These are phyloP conservation scores for Nematostella vectensis DNA, from an alignment of 92 coral and sea anemone genomes.

Conservation along the genomic window DNA sequence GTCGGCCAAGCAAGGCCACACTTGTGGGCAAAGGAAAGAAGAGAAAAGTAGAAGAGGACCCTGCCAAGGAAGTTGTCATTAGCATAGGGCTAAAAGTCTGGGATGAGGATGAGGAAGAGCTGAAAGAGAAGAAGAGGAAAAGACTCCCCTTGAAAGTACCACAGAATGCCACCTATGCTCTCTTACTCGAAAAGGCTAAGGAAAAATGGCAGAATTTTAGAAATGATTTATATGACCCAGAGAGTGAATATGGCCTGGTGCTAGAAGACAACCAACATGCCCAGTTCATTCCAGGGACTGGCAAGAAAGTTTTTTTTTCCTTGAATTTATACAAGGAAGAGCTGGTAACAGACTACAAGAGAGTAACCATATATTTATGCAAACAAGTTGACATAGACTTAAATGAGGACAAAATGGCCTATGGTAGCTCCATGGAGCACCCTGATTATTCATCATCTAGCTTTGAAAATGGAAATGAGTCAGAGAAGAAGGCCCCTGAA, in stretches of 20 bases:
- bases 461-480: constrained; percentile 2
- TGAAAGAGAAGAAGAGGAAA: constrained; percentile 18
- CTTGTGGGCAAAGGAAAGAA: constrained; percentile 25
- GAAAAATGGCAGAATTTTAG: constrained; percentile 44
- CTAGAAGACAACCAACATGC: constrained; percentile 47
- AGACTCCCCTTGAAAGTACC: constrained; percentile 17
- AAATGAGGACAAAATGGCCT: constrained; percentile 7
- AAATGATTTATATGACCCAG: constrained; percentile 32
- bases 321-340: constrained; percentile 18
- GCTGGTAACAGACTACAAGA: constrained; percentile 16
- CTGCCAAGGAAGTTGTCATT: constrained; percentile 11
- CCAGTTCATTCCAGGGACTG: constrained; percentile 39
- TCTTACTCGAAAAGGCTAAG: constrained; percentile 26
- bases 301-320: constrained; percentile 23
- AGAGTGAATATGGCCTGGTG: constrained; percentile 28
- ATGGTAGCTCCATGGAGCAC: constrained; percentile 2
- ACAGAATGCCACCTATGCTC: constrained; percentile 13
- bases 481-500: constrained; percentile 17
- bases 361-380: constrained; percentile 20
- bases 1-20: constrained; percentile 18
- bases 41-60: constrained; percentile 20
- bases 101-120: constrained; percentile 19
- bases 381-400: constrained; percentile 12
- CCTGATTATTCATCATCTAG: no score
- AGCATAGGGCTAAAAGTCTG: constrained; percentile 17